Percentiles rank a stretch among this genome's conserved stretches.
phyloP scores from a whole-genome alignment of 2,797 vertebrate species.

The Chiloscyllium punctatum region DNA sequence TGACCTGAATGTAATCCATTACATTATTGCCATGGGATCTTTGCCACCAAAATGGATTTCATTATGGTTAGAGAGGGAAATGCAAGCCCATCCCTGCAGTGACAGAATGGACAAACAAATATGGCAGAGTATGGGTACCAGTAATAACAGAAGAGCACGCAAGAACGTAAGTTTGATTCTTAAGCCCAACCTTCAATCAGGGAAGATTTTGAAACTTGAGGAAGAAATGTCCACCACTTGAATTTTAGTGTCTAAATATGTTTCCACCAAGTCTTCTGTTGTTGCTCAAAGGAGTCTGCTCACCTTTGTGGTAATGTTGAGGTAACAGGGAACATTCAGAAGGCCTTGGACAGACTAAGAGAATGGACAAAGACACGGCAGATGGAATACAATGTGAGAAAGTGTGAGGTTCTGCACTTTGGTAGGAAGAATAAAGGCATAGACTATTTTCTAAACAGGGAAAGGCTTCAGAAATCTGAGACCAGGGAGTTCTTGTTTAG shows the following conservation, averaged over 20 bases:
- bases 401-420: too few species aligned
- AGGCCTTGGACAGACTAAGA: too few species aligned
- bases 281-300: background rate
- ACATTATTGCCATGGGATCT: background rate
- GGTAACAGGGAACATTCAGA: too few species aligned
- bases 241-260: background rate
- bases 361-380: too few species aligned
- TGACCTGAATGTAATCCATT: background rate
- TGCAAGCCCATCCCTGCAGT: background rate
- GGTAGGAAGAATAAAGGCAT: too few species aligned
- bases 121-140: too few species aligned
- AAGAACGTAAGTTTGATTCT: background rate
- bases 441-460: too few species aligned
- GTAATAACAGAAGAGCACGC: background rate
- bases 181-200: background rate
- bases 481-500: too few species aligned
- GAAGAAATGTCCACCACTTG: background rate
- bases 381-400: too few species aligned
- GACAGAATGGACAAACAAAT: background rate
- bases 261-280: background rate
- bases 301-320: too few species aligned
- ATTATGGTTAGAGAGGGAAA: background rate
- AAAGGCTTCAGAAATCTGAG: too few species aligned
- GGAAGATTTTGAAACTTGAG: background rate
- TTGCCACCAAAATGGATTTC: background rate